Evolutionary conservation across 2,113 vertebrate genomes (phyloP), one percentile per base, ranked within the genome.

Genomic region (Bos taurus): DNA sequence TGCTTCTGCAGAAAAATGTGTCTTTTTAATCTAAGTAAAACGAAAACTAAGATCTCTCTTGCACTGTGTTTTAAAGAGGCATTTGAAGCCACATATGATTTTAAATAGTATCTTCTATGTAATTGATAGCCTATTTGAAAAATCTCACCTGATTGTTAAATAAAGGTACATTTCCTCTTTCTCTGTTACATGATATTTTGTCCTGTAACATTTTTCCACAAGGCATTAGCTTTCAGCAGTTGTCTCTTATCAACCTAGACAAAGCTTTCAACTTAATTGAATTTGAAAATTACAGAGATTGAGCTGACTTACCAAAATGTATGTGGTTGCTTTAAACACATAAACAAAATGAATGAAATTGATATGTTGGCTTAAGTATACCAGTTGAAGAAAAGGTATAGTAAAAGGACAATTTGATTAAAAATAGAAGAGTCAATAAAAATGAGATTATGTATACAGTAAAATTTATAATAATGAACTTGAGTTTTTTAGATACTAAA

Each of bases 181-280:
- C 85, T 92, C 77, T 91, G 59, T 96, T 91, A 96, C 97, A 96
- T 91, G 56, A 92, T 97, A 96, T 86, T 97, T 97, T 96, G 92
- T 95, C 92, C 92, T 96, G 94, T 88, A 95, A 96, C 90, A 94
- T 95, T 96, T 98, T 98, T 83, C 74, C 74, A 5, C 25, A 67
- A 97, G 90, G 67, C 93, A 98, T 96, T 97, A 92, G 56, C 87
- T 97, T 98, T 97, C 92, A 94, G 84, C 84, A 93, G 87, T 97
- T 97, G 96, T 96, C n/a, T 91, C 91, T 97, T 98, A 97, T 98
- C 94, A 97, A 96, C 92, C 28, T 59, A 98, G 90, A 98, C 86
- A 98, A 98, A 95, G 84, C 96, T 98, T 97, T 98, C 97, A 95
- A 90, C 48, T 94, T 96, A 97, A 97, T 94, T 97, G 97, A 97